Evolutionary conservation across 2,797 vertebrate genomes (phyloP).

Genomic region (Halcyon chelicuti): DNA sequence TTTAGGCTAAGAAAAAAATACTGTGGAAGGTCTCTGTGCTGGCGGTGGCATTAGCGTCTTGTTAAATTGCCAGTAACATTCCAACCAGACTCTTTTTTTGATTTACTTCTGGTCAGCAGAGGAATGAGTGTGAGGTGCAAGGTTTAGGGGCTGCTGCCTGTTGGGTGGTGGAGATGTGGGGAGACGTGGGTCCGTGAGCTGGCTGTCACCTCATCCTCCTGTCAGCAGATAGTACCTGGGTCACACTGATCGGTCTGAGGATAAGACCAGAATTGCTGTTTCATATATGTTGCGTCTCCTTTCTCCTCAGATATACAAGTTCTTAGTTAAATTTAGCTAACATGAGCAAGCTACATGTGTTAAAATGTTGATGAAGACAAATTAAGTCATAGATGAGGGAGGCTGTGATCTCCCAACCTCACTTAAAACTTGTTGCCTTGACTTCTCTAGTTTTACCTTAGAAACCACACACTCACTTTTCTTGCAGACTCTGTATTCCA

Average conservation of each 20-base stretch:
- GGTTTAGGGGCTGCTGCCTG: neutral
- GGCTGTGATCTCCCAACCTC: neutral
- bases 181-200: neutral
- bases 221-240: neutral
- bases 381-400: neutral
- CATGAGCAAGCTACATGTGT: accelerated
- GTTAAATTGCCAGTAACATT: neutral
- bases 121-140: neutral
- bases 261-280: neutral
- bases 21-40: neutral
- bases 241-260: neutral
- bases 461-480: neutral
- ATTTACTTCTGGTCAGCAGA: neutral
- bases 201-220: neutral
- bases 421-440: neutral
- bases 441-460: neutral
- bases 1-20: neutral
- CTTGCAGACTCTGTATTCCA: accelerated
- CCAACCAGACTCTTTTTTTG: neutral
- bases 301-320: neutral
- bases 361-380: neutral
- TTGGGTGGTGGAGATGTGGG: neutral
- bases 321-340: neutral
- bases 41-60: neutral
- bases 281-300: neutral